Evolutionary conservation across 2,113 vertebrate species (phyloP).

Genomic region (Dicentrarchus labrax): DNA sequence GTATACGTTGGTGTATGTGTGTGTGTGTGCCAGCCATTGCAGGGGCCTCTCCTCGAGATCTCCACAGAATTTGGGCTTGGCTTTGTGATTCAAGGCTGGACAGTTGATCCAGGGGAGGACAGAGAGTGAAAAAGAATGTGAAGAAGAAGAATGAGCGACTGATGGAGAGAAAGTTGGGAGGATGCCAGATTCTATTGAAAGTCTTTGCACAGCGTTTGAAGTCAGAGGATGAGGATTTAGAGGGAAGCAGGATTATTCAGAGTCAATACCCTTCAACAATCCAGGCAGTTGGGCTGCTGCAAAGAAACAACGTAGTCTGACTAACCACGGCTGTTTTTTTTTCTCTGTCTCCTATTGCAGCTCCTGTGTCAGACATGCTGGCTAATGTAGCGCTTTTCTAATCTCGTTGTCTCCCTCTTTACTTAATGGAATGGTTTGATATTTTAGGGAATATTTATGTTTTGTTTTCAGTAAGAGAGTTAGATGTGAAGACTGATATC

Average conservation of each 20-base stretch:
- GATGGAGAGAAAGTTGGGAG: slow-evolving; percentile 79
- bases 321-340: slow-evolving; percentile 37
- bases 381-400: slow-evolving; percentile 29
- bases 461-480: slow-evolving; percentile 11
- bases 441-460: not conserved
- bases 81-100: slow-evolving; percentile 77
- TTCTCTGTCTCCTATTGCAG: slow-evolving; percentile 31
- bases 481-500: slow-evolving; percentile 16
- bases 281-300: slow-evolving; percentile 58
- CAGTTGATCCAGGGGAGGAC: slow-evolving; percentile 81
- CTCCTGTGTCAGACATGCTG: slow-evolving; percentile 43
- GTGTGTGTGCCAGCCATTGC: slow-evolving; percentile 32
- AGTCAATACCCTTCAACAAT: slow-evolving; percentile 79
- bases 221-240: slow-evolving; percentile 81
- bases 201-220: slow-evolving; percentile 79
- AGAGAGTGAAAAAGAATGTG: slow-evolving; percentile 72
- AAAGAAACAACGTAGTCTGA: slow-evolving; percentile 54
- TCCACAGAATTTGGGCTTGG: slow-evolving; percentile 75
- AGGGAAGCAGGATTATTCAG: slow-evolving; percentile 80
- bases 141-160: slow-evolving; percentile 73
- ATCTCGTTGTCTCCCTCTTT: slow-evolving; percentile 17
- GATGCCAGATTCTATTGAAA: slow-evolving; percentile 80
- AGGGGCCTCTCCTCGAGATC: slow-evolving; percentile 75
- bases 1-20: slow-evolving; percentile 22
- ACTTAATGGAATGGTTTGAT: slow-evolving; percentile 5